Percentiles rank a stretch among this genome's conserved stretches.
Evolutionary conservation across 2,113 vertebrate genomes (phyloP).

Genomic region (Ochotona curzoniae): DNA sequence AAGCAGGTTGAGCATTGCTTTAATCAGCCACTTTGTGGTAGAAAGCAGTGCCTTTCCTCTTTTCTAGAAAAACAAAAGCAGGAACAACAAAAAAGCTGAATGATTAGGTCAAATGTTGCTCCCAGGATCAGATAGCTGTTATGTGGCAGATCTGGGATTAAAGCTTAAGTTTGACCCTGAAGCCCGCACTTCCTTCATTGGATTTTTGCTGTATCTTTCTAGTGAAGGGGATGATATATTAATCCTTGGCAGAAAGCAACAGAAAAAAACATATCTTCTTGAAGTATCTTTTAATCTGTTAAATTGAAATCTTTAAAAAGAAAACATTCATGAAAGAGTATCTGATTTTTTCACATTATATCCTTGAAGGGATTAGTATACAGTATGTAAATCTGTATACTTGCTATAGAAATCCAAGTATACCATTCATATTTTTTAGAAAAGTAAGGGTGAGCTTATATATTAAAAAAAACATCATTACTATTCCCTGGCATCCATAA

Average conservation of each 20-base stretch:
- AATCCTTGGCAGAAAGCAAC: constrained; percentile 18
- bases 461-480: background rate
- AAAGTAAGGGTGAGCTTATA: too few species aligned
- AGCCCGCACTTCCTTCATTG: background rate
- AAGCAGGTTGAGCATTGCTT: background rate
- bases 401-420: too few species aligned
- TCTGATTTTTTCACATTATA: constrained; percentile 35
- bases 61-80: background rate
- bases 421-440: too few species aligned
- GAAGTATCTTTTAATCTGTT: constrained; percentile 50
- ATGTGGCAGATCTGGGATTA: constrained; percentile 26
- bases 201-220: constrained; percentile 26
- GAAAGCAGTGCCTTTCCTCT: background rate
- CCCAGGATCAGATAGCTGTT: background rate
- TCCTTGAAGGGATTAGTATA: background rate
- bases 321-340: constrained; percentile 13
- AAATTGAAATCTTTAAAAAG: constrained; percentile 49
- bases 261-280: background rate
- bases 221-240: background rate
- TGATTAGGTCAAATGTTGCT: constrained; percentile 6
- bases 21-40: background rate
- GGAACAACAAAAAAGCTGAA: background rate
- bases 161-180: constrained; percentile 4
- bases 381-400: background rate
- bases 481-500: background rate